A percentile compares a stretch with the other conserved stretches of the same genome.
Evolutionary conservation across 2,113 vertebrate genomes (phyloP).

Genomic region (Dolichotis patagonum): DNA sequence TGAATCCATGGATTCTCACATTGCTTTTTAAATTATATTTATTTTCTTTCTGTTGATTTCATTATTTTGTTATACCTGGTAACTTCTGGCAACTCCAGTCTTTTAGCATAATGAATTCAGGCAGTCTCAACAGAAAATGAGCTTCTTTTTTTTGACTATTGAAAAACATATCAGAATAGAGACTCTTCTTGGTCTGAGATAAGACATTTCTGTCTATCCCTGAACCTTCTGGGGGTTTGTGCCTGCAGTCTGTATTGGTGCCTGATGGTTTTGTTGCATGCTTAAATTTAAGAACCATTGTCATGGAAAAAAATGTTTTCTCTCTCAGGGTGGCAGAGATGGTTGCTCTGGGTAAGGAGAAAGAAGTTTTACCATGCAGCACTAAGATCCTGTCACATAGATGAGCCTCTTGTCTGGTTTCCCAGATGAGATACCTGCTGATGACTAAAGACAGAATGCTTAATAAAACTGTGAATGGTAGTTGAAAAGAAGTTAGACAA

Average conservation of each 20-base stretch:
- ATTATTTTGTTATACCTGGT: neutral
- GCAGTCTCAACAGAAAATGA: conserved; percentile 28
- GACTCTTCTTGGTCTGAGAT: neutral
- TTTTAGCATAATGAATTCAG: neutral
- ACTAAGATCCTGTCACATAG: neutral
- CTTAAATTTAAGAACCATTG: neutral
- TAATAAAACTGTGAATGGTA: neutral
- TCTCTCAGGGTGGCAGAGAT: neutral
- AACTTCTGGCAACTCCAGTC: neutral
- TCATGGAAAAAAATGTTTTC: neutral
- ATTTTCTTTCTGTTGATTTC: neutral
- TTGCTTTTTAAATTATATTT: neutral
- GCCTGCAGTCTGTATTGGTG: neutral
- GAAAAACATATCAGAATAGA: neutral
- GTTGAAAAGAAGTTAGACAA: neutral
- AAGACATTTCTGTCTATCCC: conserved; percentile 4
- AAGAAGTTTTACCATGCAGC: neutral
- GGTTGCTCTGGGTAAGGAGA: neutral
- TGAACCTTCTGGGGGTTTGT: neutral
- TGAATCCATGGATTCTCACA: neutral
- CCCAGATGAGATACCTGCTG: neutral
- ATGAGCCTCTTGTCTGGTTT: neutral
- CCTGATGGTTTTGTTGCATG: neutral
- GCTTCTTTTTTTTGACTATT: neutral
- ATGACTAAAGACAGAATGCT: neutral